phyloP scores from a whole-genome alignment of 2,113 vertebrate genomes.

The Anser cygnoides region DNA sequence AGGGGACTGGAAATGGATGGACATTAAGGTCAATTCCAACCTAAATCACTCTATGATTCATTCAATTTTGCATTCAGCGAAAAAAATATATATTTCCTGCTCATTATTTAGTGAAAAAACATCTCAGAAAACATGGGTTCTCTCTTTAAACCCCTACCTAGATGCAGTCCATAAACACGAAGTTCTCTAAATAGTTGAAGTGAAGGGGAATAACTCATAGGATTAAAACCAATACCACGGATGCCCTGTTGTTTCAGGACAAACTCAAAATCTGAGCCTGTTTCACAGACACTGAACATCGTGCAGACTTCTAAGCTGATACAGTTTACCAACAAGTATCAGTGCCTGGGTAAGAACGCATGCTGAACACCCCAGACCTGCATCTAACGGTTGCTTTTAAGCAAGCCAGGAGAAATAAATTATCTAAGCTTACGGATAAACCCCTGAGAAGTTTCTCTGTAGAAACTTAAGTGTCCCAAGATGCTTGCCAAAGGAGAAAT shows the following conservation, averaged over 20 bases:
- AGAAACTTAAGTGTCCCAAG: not conserved
- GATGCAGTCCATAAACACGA: not conserved
- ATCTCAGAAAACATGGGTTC: rapidly evolving
- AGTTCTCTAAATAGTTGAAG: not conserved
- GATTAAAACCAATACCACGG: not conserved
- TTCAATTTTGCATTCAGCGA: too few species aligned
- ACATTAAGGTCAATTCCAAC: too few species aligned
- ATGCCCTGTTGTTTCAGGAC: not conserved
- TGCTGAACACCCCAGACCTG: not conserved
- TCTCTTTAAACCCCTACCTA: not conserved
- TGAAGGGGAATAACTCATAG: not conserved
- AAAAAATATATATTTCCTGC: not conserved
- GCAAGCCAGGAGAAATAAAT: not conserved
- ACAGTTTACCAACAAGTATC: not conserved
- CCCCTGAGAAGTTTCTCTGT: not conserved
- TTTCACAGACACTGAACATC: not conserved
- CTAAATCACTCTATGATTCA: too few species aligned
- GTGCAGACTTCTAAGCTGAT: not conserved
- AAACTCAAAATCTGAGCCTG: not conserved
- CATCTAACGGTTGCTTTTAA: not conserved
- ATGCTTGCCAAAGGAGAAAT: not conserved
- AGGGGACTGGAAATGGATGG: too few species aligned
- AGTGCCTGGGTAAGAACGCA: rapidly evolving
- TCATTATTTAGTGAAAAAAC: not conserved
- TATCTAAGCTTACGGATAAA: not conserved